phyloP scores from a whole-genome alignment of 1,140 invertebrate genomes.

The Hesperophylax magnus region DNA sequence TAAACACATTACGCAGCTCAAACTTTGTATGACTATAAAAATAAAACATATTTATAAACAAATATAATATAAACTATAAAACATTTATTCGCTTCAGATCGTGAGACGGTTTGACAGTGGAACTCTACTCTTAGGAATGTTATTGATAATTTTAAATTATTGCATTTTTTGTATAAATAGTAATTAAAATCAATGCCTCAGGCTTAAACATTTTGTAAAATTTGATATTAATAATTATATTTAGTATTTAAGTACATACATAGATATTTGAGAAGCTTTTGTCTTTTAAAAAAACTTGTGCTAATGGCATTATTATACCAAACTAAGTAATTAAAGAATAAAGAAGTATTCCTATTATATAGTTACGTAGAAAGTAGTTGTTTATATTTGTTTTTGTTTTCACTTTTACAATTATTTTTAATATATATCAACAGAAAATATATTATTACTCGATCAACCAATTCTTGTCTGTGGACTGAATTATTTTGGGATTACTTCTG shows the following conservation, averaged over 20 bases:
- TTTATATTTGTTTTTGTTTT: not conserved
- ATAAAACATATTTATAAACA: constrained; percentile 21
- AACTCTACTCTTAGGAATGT: constrained; percentile 2
- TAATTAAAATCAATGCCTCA: not conserved
- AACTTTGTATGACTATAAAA: constrained; percentile 33
- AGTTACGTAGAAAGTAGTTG: not conserved
- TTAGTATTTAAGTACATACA: not conserved
- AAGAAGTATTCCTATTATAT: constrained; percentile 14
- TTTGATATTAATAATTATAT: constrained; percentile 17
- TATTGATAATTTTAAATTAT: constrained; percentile 22
- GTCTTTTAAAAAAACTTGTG: constrained; percentile 23
- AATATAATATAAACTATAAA: constrained; percentile 13
- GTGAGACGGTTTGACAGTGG: constrained; percentile 8
- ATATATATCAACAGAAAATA: too few species aligned
- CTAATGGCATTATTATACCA: constrained; percentile 34
- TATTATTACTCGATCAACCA: too few species aligned
- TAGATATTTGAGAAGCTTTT: constrained; percentile 29
- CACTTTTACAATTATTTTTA: not conserved
- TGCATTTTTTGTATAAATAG: not conserved
- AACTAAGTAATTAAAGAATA: not conserved
- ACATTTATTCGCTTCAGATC: constrained; percentile 13
- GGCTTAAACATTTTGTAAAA: constrained; percentile 32
- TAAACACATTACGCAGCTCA: constrained; percentile 31
- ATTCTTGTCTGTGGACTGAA: too few species aligned
- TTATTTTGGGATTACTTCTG: too few species aligned